Evolutionary conservation across 2,113 vertebrate species (phyloP).

Genomic region (Fregetta grallaria): DNA sequence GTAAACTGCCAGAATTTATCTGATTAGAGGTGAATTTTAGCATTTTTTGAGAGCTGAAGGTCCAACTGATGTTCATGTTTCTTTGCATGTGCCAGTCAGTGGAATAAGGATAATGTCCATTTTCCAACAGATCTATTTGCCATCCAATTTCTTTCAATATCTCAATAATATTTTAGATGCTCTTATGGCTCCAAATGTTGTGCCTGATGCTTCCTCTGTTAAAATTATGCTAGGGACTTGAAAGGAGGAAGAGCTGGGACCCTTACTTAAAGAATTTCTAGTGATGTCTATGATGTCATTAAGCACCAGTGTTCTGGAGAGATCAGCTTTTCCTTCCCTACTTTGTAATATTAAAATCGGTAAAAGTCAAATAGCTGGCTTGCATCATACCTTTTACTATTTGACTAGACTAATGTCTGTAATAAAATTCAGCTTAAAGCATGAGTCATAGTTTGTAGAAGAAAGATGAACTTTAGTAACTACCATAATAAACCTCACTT

Average conservation of each 20-base stretch:
- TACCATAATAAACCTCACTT: not conserved
- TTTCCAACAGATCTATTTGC: not conserved
- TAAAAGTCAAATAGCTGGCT: not conserved
- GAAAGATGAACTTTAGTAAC: not conserved
- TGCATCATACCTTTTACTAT: not conserved
- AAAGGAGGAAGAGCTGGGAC: accelerated
- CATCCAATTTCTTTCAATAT: not conserved
- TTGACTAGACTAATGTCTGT: not conserved
- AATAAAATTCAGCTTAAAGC: slow-evolving; percentile 35
- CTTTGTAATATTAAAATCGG: not conserved
- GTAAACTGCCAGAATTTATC: not conserved
- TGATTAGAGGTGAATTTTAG: not conserved
- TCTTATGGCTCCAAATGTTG: not conserved
- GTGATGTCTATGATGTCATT: not conserved
- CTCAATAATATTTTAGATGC: not conserved
- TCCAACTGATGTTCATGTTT: accelerated
- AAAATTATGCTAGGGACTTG: not conserved
- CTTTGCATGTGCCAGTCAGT: not conserved
- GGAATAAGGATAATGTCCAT: not conserved
- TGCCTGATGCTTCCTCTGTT: not conserved
- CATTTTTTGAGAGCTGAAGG: not conserved
- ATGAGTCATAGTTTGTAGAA: slow-evolving; percentile 32
- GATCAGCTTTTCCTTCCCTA: not conserved
- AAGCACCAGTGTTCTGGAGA: not conserved
- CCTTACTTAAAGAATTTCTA: not conserved